Evolutionary conservation across 2,888 invertebrate species (phyloP), one percentile per base, ranked within the genome.

Genomic region (Erpobdella octoculata): DNA sequence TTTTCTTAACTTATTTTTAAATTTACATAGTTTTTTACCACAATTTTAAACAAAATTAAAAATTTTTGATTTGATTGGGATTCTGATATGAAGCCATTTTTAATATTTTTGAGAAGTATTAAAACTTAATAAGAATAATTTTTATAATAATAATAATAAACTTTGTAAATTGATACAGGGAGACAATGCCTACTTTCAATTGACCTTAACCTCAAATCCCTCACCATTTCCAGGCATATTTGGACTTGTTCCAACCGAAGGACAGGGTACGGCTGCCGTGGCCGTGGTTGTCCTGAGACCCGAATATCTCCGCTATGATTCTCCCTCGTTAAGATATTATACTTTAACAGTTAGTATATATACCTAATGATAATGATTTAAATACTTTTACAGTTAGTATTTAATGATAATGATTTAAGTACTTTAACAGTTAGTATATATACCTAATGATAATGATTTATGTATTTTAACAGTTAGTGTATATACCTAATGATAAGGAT

Each of bases 271-370:
- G 0, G 64, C 46, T 6, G 70, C 70, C 1, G 72, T 65, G 8
- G 61, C 46, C 9, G 62, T 72, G 18, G 35, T 65, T 12, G 72
- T 70, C 25, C 48, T 64, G 28, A 62, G 38, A 25, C 72, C 72
- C 1, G 70, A 71, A 15, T 53, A 35, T 31, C 31, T 72, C 9
- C 41, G 59, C 31, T 65, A 53, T 37, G 48, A 18, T 38, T 58
- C 64, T 65, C 68, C 59, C 0, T n/a, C 18, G 31, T 31, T 33
- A 35, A 25, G 62, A 15, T 25, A 1, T n/a, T 72, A 62, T 21
- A 33, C 8, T 0, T 0, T 72, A 1, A 46, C 48, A 41, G 72
- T 72, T 37, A 12, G 72, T n/a, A n/a, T n/a, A n/a, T n/a, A n/a
- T n/a, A n/a, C n/a, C n/a, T n/a, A n/a, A n/a, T n/a, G n/a, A 53